phyloP scores from a whole-genome alignment of 2,797 vertebrate species.

The Alauda arvensis region DNA sequence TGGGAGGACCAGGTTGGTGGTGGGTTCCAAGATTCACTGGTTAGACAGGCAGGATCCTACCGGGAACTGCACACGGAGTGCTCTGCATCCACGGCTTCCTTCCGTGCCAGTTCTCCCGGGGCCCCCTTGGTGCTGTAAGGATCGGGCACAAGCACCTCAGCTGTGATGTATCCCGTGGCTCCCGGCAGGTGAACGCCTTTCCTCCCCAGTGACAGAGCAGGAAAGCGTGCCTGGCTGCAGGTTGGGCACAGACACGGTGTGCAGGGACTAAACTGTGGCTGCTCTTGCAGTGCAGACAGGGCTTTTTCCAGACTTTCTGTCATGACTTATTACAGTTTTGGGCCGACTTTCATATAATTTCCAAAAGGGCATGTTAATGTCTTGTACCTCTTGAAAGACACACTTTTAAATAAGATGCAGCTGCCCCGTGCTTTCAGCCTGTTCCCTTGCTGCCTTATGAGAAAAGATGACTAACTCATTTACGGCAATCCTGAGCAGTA shows the following conservation, averaged over 20 bases:
- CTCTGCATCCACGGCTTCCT: neutral
- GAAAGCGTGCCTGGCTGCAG: neutral
- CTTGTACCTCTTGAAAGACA: slow-evolving; percentile 29
- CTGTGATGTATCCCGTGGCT: neutral
- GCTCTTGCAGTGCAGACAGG: neutral
- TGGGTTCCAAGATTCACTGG: neutral
- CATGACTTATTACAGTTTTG: neutral
- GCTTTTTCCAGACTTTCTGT: neutral
- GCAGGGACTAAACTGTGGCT: neutral
- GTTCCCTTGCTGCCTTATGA: slow-evolving; percentile 1
- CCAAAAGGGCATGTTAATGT: neutral
- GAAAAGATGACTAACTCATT: slow-evolving; percentile 47
- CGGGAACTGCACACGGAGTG: neutral
- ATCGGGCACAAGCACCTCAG: neutral
- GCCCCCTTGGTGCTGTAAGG: neutral
- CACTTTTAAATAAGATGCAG: slow-evolving; percentile 29
- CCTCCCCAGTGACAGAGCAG: neutral
- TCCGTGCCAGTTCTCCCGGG: neutral
- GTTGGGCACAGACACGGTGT: neutral
- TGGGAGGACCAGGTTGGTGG: neutral
- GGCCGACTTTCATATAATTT: neutral
- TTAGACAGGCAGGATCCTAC: neutral
- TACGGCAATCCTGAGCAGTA: neutral
- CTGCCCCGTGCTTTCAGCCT: neutral
- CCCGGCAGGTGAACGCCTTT: neutral